Evolutionary conservation across 2,113 vertebrate genomes (phyloP), one percentile per base, ranked within the genome.

Genomic region (Thunnus maccoyii): DNA sequence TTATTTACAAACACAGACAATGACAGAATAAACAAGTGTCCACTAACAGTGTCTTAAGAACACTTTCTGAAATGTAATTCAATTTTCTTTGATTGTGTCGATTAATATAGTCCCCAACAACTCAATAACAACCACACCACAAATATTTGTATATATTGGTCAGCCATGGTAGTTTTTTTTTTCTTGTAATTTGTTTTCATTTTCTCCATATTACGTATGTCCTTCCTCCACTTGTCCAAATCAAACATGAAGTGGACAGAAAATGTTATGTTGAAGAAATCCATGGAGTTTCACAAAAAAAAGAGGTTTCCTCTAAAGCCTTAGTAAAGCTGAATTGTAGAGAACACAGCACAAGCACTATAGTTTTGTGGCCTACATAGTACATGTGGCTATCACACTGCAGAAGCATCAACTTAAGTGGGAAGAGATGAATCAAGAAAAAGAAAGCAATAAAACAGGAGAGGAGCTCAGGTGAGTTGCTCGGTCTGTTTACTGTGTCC

Each of bases 1-100:
- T 93, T 99, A 99, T 99, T 97, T 99, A 99, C 98, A 99, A 95
- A 95, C 97, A 96, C 93, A 96, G 97, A 98, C 93, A 95, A 95
- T 97, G 96, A 97, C 95, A 85, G 94, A 97, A 96, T 97, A 96
- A 95, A 96, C 95, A 95, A 97, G 96, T 96, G 96, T 97, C 96
- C 96, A 97, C 97, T 97, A 96, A 97, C 90, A 94, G 95, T 95
- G 96, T 97, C 96, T 96, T 97, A 95, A 96, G 96, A 96, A 97
- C 96, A 96, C 94, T 94, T 96, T 97, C 95, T 86, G 88, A 90
- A 94, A 95, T 96, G 95, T 94, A 94, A 90, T 90, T 96, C 92
- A 82, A 76, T 95, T 96, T 96, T 94, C 87, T 96, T 96, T 95
- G 94, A 95, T 95, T 96, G 95, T 96, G 95, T 98, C 92, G 97